These are phyloP conservation scores for Macroteleia sp. DNA, from an alignment of 2,888 invertebrate species.

Conservation along the genomic window DNA sequence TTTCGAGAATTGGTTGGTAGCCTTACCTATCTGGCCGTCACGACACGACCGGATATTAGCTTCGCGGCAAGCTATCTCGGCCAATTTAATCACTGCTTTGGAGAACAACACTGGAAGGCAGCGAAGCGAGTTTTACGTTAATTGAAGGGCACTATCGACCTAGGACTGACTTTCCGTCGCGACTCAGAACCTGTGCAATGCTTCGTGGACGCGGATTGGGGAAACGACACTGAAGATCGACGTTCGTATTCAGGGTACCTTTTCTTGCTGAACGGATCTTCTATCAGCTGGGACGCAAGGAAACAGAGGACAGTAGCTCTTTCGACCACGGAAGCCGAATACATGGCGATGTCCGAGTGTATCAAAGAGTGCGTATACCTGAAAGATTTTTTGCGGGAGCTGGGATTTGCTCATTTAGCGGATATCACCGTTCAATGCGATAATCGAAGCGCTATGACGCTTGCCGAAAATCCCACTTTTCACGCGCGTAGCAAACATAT, in stretches of 20 bases:
- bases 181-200: not conserved
- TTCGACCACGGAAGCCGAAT: not conserved
- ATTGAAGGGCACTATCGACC: not conserved
- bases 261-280: not conserved
- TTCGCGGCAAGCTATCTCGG: not conserved
- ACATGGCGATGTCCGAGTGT: not conserved
- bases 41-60: not conserved
- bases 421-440: constrained; percentile 37
- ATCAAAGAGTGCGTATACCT: not conserved
- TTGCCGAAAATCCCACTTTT: constrained; percentile 31
- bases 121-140: not conserved
- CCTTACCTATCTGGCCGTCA: not conserved
- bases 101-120: not conserved
- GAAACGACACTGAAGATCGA: not conserved
- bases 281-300: not conserved
- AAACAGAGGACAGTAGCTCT: not conserved
- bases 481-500: constrained; percentile 42
- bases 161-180: not conserved
- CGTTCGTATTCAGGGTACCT: not conserved
- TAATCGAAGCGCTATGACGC: constrained; percentile 36
- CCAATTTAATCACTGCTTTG: not conserved
- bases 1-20: not conserved
- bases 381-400: not conserved
- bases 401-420: not conserved
- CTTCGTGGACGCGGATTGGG: not conserved